Evolutionary conservation across 2,113 vertebrate species (phyloP).

Genomic region (Chionodraco myersi): DNA sequence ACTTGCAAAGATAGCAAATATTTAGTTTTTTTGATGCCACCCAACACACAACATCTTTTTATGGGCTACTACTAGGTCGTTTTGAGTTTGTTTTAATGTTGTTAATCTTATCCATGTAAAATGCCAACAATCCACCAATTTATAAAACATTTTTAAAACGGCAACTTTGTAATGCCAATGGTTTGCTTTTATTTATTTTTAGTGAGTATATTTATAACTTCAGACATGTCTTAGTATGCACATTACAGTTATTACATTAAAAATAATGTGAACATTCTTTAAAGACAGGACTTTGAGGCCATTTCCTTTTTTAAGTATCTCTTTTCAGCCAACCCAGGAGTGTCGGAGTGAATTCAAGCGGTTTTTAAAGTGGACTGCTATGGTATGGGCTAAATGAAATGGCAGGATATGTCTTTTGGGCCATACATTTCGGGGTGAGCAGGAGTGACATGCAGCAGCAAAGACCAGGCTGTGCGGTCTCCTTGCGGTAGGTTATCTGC

Average conservation of each 20-base stretch:
- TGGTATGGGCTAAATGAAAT: constrained; percentile 48
- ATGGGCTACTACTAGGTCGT: background rate
- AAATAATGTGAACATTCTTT: background rate
- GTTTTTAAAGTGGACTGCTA: constrained; percentile 59
- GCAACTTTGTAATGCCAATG: background rate
- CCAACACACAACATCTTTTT: background rate
- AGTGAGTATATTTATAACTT: background rate
- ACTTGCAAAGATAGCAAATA: background rate
- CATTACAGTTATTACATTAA: constrained; percentile 20
- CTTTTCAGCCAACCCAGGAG: background rate
- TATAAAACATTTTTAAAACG: background rate
- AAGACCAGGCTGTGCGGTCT: constrained; percentile 63
- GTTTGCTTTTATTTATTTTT: background rate
- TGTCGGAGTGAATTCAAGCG: constrained; percentile 35
- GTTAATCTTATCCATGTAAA: background rate
- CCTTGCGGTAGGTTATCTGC: constrained; percentile 57
- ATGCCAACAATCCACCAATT: background rate
- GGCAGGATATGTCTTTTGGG: constrained; percentile 56
- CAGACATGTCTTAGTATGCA: too few species aligned
- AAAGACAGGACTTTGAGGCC: constrained; percentile 6
- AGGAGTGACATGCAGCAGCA: constrained; percentile 28
- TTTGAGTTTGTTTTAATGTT: background rate
- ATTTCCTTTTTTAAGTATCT: constrained; percentile 21
- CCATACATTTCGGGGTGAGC: constrained; percentile 52
- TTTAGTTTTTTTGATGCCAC: background rate